phyloP scores from a whole-genome alignment of 2,888 invertebrate genomes.

The Tubulanus polymorphus region DNA sequence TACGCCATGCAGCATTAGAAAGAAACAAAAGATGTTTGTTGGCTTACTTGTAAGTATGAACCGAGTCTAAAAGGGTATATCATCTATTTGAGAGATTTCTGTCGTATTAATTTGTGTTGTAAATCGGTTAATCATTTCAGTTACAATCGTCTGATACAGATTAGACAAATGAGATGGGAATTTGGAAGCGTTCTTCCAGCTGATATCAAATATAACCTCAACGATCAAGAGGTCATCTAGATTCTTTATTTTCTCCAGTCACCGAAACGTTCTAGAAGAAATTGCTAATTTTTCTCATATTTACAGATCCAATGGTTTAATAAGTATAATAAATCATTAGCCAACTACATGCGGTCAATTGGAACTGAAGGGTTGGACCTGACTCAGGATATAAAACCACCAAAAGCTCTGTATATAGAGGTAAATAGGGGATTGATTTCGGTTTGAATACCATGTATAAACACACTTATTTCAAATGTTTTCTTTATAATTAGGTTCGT shows the following conservation, averaged over 20 bases:
- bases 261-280: not conserved
- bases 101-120: not conserved
- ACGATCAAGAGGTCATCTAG: constrained; percentile 66
- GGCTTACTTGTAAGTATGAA: constrained; percentile 55
- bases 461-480: not conserved
- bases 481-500: constrained; percentile 58
- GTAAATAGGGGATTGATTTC: constrained; percentile 58
- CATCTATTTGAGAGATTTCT: not conserved
- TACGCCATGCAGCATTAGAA: constrained; percentile 80
- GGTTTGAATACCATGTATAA: not conserved
- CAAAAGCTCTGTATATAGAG: constrained; percentile 87
- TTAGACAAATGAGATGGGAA: constrained; percentile 90
- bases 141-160: constrained; percentile 73
- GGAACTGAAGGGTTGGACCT: constrained; percentile 72
- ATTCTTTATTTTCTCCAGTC: not conserved
- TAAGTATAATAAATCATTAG: constrained; percentile 79
- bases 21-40: constrained; percentile 86
- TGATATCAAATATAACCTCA: constrained; percentile 75
- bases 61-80: not conserved
- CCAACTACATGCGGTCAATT: constrained; percentile 83
- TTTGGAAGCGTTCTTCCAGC: constrained; percentile 86
- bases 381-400: constrained; percentile 81
- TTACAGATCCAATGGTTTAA: constrained; percentile 73
- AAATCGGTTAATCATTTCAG: constrained; percentile 37
- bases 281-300: not conserved